Evolutionary conservation across 2,888 invertebrate species (phyloP).

Genomic region (Athalia cordata): DNA sequence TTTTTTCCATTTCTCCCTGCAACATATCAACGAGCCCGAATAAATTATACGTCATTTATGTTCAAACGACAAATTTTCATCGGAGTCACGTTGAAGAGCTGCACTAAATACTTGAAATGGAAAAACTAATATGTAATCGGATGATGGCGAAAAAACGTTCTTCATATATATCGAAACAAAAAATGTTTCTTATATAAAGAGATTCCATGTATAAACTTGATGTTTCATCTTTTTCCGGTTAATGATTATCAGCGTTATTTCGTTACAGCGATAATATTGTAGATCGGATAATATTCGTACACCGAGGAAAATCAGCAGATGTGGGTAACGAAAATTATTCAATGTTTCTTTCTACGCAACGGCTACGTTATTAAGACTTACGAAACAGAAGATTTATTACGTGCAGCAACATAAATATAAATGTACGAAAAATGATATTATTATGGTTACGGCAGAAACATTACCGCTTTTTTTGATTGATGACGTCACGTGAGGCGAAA

Average conservation of each 20-base stretch:
- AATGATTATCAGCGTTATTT: too few species aligned
- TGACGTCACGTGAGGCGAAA: constrained; percentile 76
- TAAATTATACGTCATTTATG: constrained; percentile 75
- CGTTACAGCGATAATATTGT: too few species aligned
- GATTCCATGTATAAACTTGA: too few species aligned
- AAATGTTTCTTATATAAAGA: too few species aligned
- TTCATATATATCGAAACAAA: too few species aligned
- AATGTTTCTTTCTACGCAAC: constrained; percentile 32
- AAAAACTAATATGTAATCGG: too few species aligned
- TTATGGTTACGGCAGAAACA: constrained; percentile 49
- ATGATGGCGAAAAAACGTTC: too few species aligned
- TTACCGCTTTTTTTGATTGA: constrained; percentile 82
- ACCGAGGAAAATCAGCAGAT: background rate
- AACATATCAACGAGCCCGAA: constrained; percentile 48
- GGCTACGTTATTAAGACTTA: constrained; percentile 6
- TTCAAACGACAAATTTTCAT: constrained; percentile 72
- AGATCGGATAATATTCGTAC: too few species aligned
- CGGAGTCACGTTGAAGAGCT: background rate
- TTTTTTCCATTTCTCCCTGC: constrained; percentile 78
- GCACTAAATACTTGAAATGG: too few species aligned
- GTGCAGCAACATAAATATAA: background rate
- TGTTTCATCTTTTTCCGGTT: too few species aligned
- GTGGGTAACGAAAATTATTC: constrained; percentile 4
- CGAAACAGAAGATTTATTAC: constrained; percentile 23
- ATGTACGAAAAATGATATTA: constrained; percentile 11